Conservation (phyloP, 2,113 vertebrate genomes). For the Clarias magur region DNA sequence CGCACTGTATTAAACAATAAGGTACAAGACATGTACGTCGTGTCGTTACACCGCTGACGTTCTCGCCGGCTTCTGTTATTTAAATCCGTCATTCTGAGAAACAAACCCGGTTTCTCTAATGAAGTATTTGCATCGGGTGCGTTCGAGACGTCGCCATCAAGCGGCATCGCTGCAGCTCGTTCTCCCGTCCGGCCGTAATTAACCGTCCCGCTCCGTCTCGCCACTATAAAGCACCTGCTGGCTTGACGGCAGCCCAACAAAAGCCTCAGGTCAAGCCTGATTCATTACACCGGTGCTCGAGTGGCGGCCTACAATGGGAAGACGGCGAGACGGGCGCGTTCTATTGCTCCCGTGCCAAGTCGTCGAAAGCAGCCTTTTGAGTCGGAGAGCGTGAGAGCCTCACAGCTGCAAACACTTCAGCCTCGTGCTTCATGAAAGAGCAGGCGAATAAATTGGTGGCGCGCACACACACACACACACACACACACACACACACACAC, state of each 20-base stretch:
- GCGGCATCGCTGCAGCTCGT: constrained; percentile 39
- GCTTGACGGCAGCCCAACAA: constrained; percentile 71
- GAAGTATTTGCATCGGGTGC: constrained; percentile 69
- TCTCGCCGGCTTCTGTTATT: constrained; percentile 22
- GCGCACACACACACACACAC: constrained; percentile 4
- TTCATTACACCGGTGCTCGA: constrained; percentile 60
- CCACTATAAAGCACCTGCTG: constrained; percentile 75
- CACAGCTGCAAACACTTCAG: constrained; percentile 64
- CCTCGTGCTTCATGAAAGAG: constrained; percentile 32
- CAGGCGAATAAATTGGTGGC: constrained; percentile 9
- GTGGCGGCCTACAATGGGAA: constrained; percentile 66
- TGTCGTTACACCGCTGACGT: neutral
- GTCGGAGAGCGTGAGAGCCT: constrained; percentile 50
- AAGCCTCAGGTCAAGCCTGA: constrained; percentile 58
- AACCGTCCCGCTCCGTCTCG: constrained; percentile 66
- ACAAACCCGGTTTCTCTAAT: constrained; percentile 50
- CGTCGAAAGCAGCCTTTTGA: constrained; percentile 56
- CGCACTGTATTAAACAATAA: neutral
- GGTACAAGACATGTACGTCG: neutral
- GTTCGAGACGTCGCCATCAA: constrained; percentile 72
- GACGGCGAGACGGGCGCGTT: constrained; percentile 62
- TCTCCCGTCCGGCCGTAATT: constrained; percentile 52
- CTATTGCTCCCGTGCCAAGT: constrained; percentile 71
- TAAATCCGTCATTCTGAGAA: constrained; percentile 38
- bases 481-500: constrained; percentile 4